These are phyloP conservation scores for Cephalopachus bancanus DNA, from an alignment of 2,797 vertebrate species.

Conservation along the genomic window DNA sequence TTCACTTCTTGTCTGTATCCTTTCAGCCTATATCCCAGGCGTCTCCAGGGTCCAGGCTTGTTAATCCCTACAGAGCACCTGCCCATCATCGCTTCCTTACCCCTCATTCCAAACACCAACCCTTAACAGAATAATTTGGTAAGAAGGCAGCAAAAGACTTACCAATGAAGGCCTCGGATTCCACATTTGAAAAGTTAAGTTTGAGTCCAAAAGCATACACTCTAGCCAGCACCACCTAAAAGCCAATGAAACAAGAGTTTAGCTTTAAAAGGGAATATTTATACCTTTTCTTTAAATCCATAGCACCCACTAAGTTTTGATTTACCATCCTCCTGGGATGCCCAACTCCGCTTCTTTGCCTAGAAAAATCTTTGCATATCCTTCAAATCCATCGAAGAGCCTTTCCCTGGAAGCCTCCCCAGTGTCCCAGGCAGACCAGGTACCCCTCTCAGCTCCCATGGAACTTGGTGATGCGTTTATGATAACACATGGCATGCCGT, in stretches of 20 bases:
- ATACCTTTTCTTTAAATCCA: not conserved
- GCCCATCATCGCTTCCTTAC: not conserved
- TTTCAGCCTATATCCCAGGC: not conserved
- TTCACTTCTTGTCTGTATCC: not conserved
- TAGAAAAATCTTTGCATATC: constrained; percentile 6
- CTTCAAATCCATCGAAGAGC: not conserved
- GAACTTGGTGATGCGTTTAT: not conserved
- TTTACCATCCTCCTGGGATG: not conserved
- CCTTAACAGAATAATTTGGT: not conserved
- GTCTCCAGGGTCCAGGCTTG: not conserved
- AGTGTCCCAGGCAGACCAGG: not conserved
- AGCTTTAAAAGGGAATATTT: constrained; percentile 49
- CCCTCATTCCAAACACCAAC: constrained; percentile 33
- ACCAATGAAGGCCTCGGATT: constrained; percentile 69
- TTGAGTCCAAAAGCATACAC: constrained; percentile 67
- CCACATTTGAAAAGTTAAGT: constrained; percentile 78
- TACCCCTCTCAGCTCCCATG: not conserved
- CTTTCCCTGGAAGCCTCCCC: not conserved
- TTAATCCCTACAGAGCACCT: not conserved
- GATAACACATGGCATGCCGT: not conserved
- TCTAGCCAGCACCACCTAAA: constrained; percentile 78
- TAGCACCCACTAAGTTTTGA: not conserved
- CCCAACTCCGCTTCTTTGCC: not conserved
- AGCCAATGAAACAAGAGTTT: constrained; percentile 70
- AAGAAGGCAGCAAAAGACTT: constrained; percentile 74